Base-by-base conservation (phyloP, 1,140 invertebrate species). In the Pygmarrhopalites habei region DNA sequence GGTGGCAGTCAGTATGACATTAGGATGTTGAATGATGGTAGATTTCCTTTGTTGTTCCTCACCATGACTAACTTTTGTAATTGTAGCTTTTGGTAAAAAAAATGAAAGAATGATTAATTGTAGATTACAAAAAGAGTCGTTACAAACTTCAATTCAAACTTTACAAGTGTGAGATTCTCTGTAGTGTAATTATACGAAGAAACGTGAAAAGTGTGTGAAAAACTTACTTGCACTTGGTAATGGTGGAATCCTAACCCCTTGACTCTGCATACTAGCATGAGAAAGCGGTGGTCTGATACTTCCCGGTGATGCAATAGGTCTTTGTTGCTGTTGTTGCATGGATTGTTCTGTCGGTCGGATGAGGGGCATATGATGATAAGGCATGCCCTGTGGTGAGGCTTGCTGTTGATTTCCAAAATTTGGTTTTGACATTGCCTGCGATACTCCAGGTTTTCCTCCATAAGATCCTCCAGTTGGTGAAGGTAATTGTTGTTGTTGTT, bases 221-320 rank as follows among this genome's bases (percentile, higher is more conserved):
- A n/a, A n/a, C n/a, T n/a, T n/a, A n/a, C 64, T 68, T 5, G 69
- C 66, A 60, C 51, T 66, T 41, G 69, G 69, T 32, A 71, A 44
- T 62, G 66, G 60, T 17, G 69, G 69, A 28, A 67, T 63, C 0
- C 66, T 52, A 5, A 70, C 69, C 1, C 67, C 23, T 28, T 68
- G 62, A 35, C 49, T 14, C 28, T 63, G 60, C 7, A 52, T 49
- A 26, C 28, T n/a, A 26, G 19, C 5, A 35, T 15, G 5, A 35
- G 15, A 15, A 7, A 35, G 15, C 26, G 51, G 55, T 23, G 49
- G 49, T 29, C 49, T 15, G n/a, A 52, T 52, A 28, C 5, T 29
- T 10, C 4, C 5, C 28, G 19, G 3, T 52, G 14, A 26, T 7
- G 28, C 7, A 7, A 3, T n/a, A 4, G 49, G 49, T 26, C 49